These are phyloP conservation scores for Nomada hirtipes DNA, from an alignment of 2,888 invertebrate species.

Conservation along the genomic window DNA sequence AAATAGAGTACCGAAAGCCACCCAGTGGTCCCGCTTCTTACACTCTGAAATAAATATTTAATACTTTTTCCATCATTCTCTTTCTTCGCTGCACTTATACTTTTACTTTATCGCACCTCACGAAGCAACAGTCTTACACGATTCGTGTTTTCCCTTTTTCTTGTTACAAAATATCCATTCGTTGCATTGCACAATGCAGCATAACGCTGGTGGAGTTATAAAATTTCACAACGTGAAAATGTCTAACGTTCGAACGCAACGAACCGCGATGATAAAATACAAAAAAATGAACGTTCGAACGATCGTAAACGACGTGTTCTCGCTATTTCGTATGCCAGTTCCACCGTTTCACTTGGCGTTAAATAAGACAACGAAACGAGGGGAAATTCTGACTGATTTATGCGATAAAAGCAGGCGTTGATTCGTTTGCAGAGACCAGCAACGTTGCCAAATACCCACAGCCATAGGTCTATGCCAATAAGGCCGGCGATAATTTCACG, in stretches of 20 bases:
- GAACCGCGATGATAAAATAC: neutral
- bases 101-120: no score
- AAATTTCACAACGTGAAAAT: neutral
- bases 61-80: no score
- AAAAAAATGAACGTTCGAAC: neutral
- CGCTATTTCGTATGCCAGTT: neutral
- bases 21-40: neutral
- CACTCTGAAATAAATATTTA: neutral
- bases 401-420: constrained; percentile 4
- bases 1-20: neutral
- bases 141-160: no score
- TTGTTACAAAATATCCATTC: no score
- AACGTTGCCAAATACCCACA: constrained; percentile 52
- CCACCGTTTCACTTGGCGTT: neutral
- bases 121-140: no score
- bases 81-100: no score
- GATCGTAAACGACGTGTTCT: neutral
- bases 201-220: neutral
- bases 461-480: constrained; percentile 48
- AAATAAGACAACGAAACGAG: neutral
- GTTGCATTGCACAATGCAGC: neutral
- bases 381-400: constrained; percentile 15
- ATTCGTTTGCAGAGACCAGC: constrained; percentile 28
- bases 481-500: constrained; percentile 45
- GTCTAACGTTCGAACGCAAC: neutral